Evolutionary conservation across 2,797 vertebrate genomes (phyloP), one percentile per base, ranked within the genome.

Genomic region (Lepidocolaptes lacrymiger): DNA sequence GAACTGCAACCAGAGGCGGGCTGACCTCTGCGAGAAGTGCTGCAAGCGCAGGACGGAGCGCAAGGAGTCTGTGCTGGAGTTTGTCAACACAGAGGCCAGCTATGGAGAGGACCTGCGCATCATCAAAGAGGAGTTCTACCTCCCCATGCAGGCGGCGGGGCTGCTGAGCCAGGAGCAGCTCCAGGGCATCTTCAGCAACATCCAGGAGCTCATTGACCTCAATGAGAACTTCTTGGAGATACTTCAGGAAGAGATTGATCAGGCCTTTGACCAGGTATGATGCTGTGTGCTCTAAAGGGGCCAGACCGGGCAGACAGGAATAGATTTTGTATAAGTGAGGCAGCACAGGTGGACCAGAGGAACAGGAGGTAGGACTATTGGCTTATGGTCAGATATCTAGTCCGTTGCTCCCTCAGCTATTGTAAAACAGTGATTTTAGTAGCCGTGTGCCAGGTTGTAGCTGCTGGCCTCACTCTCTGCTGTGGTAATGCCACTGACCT

Each of bases 51-150:
- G 99, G 83, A 99, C 97, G 0, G 99, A 99, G 96, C 98, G 99
- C 55, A 99, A 99, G 82, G 99, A 99, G 89, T 98, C 99, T 81
- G 98, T 99, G 92, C 93, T 99, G 97, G 99, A 99, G 97, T 99
- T 99, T 51, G 98, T 99, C 75, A 99, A 99, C 95, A 99, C 98
- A 0, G 99, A 99, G 97, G 98, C 98, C 12, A 99, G 99, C 96
- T 99, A 98, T 3, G 98, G 98, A 17, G 99, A 99, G 91, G 98
- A 99, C 97, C 98, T 99, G 78, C 97, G 98, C 41, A 99, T 99
- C 95, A 99, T 99, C 94, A 98, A 98, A 88, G 98, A 99, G 98
- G 99, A 99, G 86, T 99, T 99, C 91, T 99, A 99, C 96, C 97
- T 98, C 79, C 99, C 98, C 80, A 99, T 99, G 98, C 98, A 99